Evolutionary conservation across 1,140 invertebrate genomes (phyloP).

Genomic region (Diploscapter pachys): DNA sequence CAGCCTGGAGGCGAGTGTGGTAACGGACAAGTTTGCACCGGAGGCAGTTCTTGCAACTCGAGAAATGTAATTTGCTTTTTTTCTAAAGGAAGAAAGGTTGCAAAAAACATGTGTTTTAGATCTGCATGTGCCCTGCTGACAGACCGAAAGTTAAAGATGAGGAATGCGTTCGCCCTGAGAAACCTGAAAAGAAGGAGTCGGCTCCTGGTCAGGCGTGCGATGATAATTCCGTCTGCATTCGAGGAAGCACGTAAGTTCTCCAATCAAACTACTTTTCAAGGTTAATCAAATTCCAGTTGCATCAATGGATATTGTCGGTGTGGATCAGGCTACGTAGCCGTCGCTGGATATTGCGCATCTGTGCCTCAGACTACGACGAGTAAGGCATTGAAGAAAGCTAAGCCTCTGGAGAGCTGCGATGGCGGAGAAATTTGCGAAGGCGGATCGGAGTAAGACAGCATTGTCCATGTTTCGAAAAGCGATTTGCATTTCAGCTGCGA

Average conservation of each 20-base stretch:
- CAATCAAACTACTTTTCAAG: not conserved
- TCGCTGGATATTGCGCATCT: conserved; percentile 42
- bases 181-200: conserved; percentile 21
- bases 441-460: conserved; percentile 8
- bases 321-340: conserved; percentile 42
- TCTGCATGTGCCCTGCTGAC: conserved; percentile 47
- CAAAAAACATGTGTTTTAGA: conserved; percentile 30
- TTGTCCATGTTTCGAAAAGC: no score
- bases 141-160: conserved; percentile 48
- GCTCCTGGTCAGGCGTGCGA: conserved; percentile 46
- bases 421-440: conserved; percentile 33
- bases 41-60: conserved; percentile 44
- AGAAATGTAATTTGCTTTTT: not conserved
- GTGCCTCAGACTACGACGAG: conserved; percentile 33
- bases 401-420: conserved; percentile 30
- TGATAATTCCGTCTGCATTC: conserved; percentile 39
- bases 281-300: conserved; percentile 38
- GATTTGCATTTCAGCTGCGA: conserved; percentile 30
- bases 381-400: conserved; percentile 4
- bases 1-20: conserved; percentile 46
- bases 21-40: conserved; percentile 47
- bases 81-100: not conserved
- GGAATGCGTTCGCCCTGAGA: conserved; percentile 39
- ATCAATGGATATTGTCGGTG: conserved; percentile 45
- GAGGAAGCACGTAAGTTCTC: conserved; percentile 43